Evolutionary conservation across 2,888 invertebrate genomes (phyloP), one percentile per base, ranked within the genome.

Genomic region (Copidosoma aretas): DNA sequence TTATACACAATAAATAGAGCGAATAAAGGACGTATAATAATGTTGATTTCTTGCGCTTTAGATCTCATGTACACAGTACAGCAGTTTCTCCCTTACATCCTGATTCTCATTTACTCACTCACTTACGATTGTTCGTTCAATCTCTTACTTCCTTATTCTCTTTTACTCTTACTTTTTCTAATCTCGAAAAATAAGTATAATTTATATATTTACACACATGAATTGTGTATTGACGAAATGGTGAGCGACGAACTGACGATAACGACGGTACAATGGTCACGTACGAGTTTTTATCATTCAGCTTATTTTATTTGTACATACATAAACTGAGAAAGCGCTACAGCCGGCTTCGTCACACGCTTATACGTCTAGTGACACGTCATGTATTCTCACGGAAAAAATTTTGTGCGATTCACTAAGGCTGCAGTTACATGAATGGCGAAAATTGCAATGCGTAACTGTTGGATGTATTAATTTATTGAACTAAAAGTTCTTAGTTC

Each of bases 1-100:
- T 67, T 71, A 57, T 71, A 71, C 69, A 71, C 54, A 69, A 69
- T 71, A 69, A 67, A 71, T 71, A 71, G 65, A 58, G 41, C 58
- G 46, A 59, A 67, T 25, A 68, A 71, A 46, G 43, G 59, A 67
- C 54, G 57, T 66, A 62, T 66, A 32, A 5, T 32, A 67, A 43
- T 60, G 57, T 32, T 51, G 41, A 67, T 67, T 61, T 8, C 39
- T 66, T 66, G 60, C 54, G 21, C 51, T 54, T 58, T 32, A 22
- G 24, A 10, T 17, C 53, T 22, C 68, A 68, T 56, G 64, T 57
- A 57, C 56, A 60, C 56, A 60, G 51, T 54, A 59, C 46, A 52
- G 21, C 32, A 46, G n/a, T 62, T 57, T 57, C 63, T 53, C 56
- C 5, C 41, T 41, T 41, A 4, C 17, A 10, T 41, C n/a, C 41